These are phyloP conservation scores for Erythrocebus patas DNA, from an alignment of 2,113 vertebrate species.

Conservation along the genomic window DNA sequence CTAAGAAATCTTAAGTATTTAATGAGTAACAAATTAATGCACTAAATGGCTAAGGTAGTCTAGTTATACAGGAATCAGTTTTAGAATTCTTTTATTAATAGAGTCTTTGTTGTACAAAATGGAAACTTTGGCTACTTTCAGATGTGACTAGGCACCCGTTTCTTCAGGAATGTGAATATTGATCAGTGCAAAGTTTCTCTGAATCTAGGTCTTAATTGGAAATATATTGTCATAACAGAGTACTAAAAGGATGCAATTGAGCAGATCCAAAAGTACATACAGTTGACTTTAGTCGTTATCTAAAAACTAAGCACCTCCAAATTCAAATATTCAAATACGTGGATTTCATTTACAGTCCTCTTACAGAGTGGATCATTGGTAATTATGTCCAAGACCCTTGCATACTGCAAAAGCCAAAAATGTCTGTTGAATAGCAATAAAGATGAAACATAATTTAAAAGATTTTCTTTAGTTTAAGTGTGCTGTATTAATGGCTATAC, in stretches of 20 bases:
- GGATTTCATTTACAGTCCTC: not conserved
- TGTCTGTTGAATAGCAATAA: not conserved
- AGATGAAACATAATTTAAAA: conserved; percentile 11
- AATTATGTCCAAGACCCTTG: not conserved
- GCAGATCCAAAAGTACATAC: not conserved
- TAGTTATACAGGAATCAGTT: not conserved
- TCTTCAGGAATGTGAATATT: not conserved
- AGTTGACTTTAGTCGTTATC: not conserved
- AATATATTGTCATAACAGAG: not conserved
- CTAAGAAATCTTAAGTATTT: conserved; percentile 7
- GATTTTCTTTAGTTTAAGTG: conserved; percentile 10
- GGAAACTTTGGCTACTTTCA: not conserved
- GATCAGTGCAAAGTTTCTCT: not conserved
- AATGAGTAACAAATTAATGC: not conserved
- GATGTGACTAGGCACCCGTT: not conserved
- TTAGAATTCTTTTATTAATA: not conserved
- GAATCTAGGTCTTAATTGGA: not conserved
- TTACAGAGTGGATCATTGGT: not conserved
- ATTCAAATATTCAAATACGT: not conserved
- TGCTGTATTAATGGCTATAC: not conserved
- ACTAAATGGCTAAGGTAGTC: not conserved
- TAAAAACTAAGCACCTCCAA: not conserved
- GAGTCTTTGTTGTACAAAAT: not conserved
- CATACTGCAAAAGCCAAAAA: not conserved
- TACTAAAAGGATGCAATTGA: not conserved